These are phyloP conservation scores for Phataginus tetradactyla DNA, from an alignment of 2,797 vertebrate genomes.

Conservation along the genomic window DNA sequence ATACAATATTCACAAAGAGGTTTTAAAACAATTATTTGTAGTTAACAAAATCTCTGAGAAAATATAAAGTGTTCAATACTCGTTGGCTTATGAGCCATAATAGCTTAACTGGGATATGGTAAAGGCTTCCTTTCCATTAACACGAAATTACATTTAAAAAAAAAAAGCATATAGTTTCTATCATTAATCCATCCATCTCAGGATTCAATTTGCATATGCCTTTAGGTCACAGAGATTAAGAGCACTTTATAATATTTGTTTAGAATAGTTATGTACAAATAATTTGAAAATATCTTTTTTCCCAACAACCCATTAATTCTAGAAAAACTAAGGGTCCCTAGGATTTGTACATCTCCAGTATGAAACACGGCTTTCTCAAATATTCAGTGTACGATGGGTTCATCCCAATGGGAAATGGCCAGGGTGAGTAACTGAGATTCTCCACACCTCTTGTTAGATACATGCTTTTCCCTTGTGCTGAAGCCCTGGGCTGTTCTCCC, in stretches of 20 bases:
- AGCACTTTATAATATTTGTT: not conserved
- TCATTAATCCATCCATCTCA: not conserved
- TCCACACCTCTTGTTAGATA: not conserved
- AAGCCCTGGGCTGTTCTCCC: not conserved
- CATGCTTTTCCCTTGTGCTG: not conserved
- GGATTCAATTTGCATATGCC: not conserved
- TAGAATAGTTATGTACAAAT: not conserved
- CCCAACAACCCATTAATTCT: not conserved
- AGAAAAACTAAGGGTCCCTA: slow-evolving; percentile 28
- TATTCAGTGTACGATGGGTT: accelerated
- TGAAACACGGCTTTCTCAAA: not conserved
- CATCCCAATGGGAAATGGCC: not conserved
- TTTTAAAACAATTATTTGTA: not conserved
- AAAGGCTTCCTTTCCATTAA: slow-evolving; percentile 3
- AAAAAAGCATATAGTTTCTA: not conserved
- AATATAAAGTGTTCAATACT: not conserved
- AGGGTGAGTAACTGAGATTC: not conserved
- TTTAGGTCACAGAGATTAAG: not conserved
- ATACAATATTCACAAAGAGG: not conserved
- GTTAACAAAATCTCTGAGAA: slow-evolving; percentile 14
- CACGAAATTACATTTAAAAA: not conserved
- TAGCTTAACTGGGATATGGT: not conserved
- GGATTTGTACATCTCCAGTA: not conserved
- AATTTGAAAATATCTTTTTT: not conserved
- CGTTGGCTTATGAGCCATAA: not conserved